These are phyloP conservation scores for Notocelia uddmanniana DNA, from an alignment of 2,888 invertebrate species.

Conservation along the genomic window DNA sequence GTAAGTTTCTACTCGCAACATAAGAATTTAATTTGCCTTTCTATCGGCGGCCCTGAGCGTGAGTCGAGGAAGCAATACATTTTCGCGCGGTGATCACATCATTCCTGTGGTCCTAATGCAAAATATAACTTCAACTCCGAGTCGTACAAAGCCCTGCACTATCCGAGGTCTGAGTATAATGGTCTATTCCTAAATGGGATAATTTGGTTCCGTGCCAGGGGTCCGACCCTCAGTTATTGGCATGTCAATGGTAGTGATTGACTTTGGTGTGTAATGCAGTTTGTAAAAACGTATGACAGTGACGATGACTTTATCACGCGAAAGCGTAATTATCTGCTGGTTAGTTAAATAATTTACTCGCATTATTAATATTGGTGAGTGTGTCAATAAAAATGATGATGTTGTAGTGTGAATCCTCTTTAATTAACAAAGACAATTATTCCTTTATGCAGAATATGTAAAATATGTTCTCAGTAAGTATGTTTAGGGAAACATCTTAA, in stretches of 20 bases:
- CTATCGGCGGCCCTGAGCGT: slow-evolving; percentile 58
- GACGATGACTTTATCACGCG: background rate
- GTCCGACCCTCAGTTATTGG: slow-evolving; percentile 75
- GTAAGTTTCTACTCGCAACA: slow-evolving; percentile 9
- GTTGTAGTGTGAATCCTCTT: too few relatives aligned
- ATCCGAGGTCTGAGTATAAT: background rate
- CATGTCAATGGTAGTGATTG: slow-evolving; percentile 68
- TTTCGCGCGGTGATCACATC: slow-evolving; percentile 79
- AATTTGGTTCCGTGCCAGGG: slow-evolving; percentile 77
- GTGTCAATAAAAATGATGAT: too few relatives aligned
- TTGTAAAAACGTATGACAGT: background rate
- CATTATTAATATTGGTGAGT: too few relatives aligned
- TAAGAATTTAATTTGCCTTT: slow-evolving; percentile 21
- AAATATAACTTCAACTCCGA: slow-evolving; percentile 34
- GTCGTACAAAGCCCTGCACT: background rate
- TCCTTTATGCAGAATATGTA: too few relatives aligned
- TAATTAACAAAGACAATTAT: too few relatives aligned
- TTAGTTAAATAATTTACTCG: too few relatives aligned
- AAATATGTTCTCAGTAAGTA: too few relatives aligned
- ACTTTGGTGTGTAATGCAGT: slow-evolving; percentile 29
- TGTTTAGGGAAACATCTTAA: too few relatives aligned
- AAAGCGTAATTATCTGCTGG: too few relatives aligned
- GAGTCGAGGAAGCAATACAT: slow-evolving; percentile 72
- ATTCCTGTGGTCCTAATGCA: slow-evolving; percentile 62
- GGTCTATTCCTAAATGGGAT: slow-evolving; percentile 63